Conservation (phyloP, 2,797 vertebrate genomes). For the Sebastolobus altivelis region DNA sequence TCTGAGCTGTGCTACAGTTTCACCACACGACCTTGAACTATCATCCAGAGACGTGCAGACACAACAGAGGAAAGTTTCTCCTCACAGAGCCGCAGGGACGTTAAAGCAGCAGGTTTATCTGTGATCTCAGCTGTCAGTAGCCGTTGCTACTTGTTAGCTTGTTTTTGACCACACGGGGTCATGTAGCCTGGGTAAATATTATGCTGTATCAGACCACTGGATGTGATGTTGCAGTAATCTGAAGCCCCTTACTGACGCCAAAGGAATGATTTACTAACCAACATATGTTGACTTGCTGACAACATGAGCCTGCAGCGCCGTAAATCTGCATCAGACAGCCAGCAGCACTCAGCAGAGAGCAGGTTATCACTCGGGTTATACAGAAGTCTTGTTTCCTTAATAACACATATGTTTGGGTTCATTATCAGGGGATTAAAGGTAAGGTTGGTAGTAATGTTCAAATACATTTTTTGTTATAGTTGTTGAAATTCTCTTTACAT, state of each 20-base stretch:
- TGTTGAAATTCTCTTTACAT: too few relatives aligned
- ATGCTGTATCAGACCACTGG: conserved; percentile 18
- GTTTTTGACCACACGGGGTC: conserved; percentile 8
- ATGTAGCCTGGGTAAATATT: conserved; percentile 22
- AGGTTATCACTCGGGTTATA: neutral
- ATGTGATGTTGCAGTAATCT: neutral
- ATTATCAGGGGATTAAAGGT: neutral
- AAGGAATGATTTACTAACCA: conserved; percentile 19
- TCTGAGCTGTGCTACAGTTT: conserved; percentile 16
- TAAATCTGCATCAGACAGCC: conserved; percentile 3
- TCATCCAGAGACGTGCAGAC: conserved; percentile 47
- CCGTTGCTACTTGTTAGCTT: neutral
- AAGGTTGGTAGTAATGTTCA: too few relatives aligned
- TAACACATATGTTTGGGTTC: neutral
- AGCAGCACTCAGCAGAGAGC: neutral
- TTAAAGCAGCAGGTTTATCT: neutral
- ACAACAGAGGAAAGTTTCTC: conserved; percentile 38
- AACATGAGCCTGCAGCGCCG: neutral
- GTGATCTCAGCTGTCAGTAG: neutral
- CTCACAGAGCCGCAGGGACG: neutral
- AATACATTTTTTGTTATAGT: too few relatives aligned
- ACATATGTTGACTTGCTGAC: conserved; percentile 17
- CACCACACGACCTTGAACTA: conserved; percentile 50
- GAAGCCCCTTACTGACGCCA: neutral
- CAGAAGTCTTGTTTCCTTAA: neutral